Evolutionary conservation across 2,113 vertebrate genomes (phyloP).

Genomic region (Eulacestoma nigropectus): DNA sequence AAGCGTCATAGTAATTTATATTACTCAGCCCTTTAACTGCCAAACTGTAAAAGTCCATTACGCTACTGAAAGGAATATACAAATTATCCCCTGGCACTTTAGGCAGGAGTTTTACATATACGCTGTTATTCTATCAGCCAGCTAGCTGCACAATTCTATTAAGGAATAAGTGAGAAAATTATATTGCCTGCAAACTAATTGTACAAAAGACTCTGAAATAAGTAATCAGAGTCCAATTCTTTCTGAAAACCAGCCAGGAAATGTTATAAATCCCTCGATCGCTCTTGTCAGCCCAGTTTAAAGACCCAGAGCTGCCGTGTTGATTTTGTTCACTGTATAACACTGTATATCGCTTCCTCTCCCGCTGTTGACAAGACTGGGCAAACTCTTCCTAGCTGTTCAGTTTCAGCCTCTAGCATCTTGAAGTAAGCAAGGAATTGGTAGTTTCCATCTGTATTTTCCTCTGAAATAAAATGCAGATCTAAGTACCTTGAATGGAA

Average conservation of each 20-base stretch:
- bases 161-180: slow-evolving; percentile 72
- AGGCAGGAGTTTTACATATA: slow-evolving; percentile 38
- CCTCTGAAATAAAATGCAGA: not conserved
- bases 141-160: slow-evolving; percentile 64
- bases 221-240: slow-evolving; percentile 53
- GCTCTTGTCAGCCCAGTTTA: slow-evolving; percentile 43
- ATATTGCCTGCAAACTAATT: slow-evolving; percentile 73
- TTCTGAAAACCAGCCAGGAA: slow-evolving; percentile 63
- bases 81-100: slow-evolving; percentile 68
- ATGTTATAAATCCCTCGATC: slow-evolving; percentile 42
- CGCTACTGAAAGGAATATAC: slow-evolving; percentile 65
- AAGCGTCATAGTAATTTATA: slow-evolving; percentile 50
- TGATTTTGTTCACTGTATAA: slow-evolving; percentile 7
- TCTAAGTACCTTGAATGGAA: not conserved
- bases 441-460: not conserved
- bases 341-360: not conserved
- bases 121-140: slow-evolving; percentile 64
- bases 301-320: slow-evolving; percentile 29
- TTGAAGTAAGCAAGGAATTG: not conserved
- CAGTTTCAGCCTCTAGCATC: slow-evolving; percentile 7
- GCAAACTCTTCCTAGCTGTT: slow-evolving; percentile 11
- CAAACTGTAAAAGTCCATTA: slow-evolving; percentile 73
- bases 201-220: slow-evolving; percentile 65
- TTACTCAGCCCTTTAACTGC: slow-evolving; percentile 62
- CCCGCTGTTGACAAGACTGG: slow-evolving; percentile 10